Base-by-base conservation (phyloP, 2,113 vertebrate genomes). In the Chlamydotis undulata region DNA sequence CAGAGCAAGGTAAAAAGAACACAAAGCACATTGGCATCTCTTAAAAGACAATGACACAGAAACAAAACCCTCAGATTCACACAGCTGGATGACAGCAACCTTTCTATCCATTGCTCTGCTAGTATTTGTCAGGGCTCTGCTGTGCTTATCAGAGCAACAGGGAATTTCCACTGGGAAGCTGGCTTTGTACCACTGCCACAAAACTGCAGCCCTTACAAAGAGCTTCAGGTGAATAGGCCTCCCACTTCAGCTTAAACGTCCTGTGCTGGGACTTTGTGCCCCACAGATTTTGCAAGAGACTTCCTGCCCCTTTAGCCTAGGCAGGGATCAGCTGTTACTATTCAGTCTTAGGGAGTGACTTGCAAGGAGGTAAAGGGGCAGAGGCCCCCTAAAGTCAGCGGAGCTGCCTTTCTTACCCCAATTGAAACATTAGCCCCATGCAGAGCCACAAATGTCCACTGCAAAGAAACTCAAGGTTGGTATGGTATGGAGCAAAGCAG, bases 1-100 rank as follows among this genome's bases (percentile, higher is more conserved):
- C 88, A 79, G 94, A 96, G 69, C 96, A 97, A 97, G 98, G 98
- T 98, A 98, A 98, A 97, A 97, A 93, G 47, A 64, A 95, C 96
- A 83, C 84, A 94, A 96, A 96, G 45, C 45, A 41, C 57, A 11
- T 61, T 96, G 83, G 68, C 7, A 7, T 91, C 49, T 96, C 61
- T 95, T 97, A 93, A 83, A 94, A 96, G 55, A 75, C 55, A 94
- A 50, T 50, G 64, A 14, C 83, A 71, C 28, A 83, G 56, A 93
- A 95, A 88, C 52, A 88, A 87, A 74, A 93, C 43, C 41, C 59
- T 92, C 83, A 89, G 63, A 83, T 85, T 94, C 93, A 95, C 77
- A 96, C 60, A 97, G 74, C 76, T 52, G 15, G 59, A 92, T 96
- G 90, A 94, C 45, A 93, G 74, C 63, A 95, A 71, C 49, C 47